A percentile compares a stretch with the other conserved stretches of the same genome.
Evolutionary conservation across 1,140 invertebrate species (phyloP).

Genomic region (Yoshiicerus persimilis): DNA sequence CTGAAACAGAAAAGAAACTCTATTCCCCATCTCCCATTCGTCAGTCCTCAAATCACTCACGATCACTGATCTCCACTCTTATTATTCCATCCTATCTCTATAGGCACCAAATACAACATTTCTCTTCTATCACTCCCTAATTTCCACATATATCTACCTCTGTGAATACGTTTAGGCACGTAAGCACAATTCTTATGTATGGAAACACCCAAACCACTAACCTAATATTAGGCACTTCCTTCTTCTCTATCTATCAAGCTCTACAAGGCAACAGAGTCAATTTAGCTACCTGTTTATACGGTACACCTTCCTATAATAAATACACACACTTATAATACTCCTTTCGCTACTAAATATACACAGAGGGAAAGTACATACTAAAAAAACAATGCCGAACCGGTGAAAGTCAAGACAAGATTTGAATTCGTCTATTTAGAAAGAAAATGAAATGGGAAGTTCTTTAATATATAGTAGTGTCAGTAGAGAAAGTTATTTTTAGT

Average conservation of each 20-base stretch:
- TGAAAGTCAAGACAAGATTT: background rate
- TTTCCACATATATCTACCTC: background rate
- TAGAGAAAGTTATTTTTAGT: background rate
- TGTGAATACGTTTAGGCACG: background rate
- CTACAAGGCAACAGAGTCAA: background rate
- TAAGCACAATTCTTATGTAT: no score
- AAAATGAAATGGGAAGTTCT: background rate
- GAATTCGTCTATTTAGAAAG: background rate
- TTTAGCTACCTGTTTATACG: background rate
- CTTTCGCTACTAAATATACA: background rate
- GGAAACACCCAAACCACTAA: no score
- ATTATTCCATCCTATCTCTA: background rate
- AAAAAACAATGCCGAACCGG: background rate
- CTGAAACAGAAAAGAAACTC: background rate
- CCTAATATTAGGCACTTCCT: no score
- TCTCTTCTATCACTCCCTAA: background rate
- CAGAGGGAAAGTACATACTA: background rate
- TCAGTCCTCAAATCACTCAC: background rate
- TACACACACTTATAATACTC: no score
- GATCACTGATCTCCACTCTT: background rate
- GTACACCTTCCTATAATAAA: no score
- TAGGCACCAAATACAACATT: background rate
- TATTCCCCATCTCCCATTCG: conserved; percentile 6
- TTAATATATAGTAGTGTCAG: background rate
- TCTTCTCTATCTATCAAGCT: no score